These are phyloP conservation scores for Micrastur ruficollis DNA, from an alignment of 2,797 vertebrate species.

Conservation along the genomic window DNA sequence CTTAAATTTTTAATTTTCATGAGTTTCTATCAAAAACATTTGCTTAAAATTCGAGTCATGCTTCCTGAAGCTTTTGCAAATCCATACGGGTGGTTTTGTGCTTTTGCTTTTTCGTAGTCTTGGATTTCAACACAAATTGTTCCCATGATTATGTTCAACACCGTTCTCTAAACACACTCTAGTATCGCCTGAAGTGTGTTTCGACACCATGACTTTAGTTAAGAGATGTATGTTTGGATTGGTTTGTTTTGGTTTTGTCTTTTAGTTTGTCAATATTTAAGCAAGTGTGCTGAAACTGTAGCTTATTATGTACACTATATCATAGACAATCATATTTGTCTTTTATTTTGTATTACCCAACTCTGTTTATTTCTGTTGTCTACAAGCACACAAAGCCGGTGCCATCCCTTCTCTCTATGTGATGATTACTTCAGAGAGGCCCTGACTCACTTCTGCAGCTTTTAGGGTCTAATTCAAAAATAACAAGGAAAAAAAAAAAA, in stretches of 20 bases:
- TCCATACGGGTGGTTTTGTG: background rate
- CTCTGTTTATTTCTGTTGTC: background rate
- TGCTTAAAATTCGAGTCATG: background rate
- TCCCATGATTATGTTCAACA: background rate
- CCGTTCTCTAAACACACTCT: background rate
- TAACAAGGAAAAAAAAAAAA: background rate
- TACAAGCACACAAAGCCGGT: fast-evolving
- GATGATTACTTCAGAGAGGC: background rate
- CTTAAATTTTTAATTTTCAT: background rate
- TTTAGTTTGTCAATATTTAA: background rate
- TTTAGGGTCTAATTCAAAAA: background rate
- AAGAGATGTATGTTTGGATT: background rate
- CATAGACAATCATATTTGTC: background rate
- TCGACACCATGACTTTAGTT: background rate
- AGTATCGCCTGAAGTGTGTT: background rate
- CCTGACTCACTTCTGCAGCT: background rate
- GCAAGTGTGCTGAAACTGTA: background rate
- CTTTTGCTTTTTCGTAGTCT: background rate
- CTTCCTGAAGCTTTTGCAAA: background rate
- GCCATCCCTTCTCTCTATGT: background rate
- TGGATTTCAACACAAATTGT: background rate
- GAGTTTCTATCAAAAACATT: background rate
- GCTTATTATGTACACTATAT: background rate
- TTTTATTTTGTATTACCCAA: background rate
- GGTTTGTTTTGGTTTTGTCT: background rate